Conservation (phyloP, 1,140 invertebrate genomes). For the Araneus ventricosus region DNA sequence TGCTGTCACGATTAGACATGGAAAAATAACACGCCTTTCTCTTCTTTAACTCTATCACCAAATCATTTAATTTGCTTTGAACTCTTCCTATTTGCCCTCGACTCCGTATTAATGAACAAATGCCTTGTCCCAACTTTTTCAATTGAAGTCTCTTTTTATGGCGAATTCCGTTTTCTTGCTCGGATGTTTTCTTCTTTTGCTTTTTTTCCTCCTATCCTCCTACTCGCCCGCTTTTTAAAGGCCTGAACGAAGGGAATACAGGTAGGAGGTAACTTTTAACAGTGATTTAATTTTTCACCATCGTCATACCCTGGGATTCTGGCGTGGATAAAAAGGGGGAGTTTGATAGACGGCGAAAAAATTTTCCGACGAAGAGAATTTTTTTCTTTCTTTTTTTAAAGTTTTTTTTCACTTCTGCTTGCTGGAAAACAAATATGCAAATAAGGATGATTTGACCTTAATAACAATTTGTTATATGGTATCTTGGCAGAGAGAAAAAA, state of each 20-base stretch:
- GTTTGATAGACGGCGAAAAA: slow-evolving; percentile 27
- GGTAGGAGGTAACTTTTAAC: slow-evolving; percentile 72
- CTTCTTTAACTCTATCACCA: slow-evolving; percentile 46
- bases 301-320: slow-evolving; percentile 40
- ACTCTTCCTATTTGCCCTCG: slow-evolving; percentile 23
- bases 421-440: slow-evolving; percentile 58
- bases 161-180: slow-evolving; percentile 31
- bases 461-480: slow-evolving; percentile 73
- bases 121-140: slow-evolving; percentile 68
- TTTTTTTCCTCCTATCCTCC: neutral
- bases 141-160: slow-evolving; percentile 36
- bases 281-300: slow-evolving; percentile 70
- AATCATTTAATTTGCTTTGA: slow-evolving; percentile 72
- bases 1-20: slow-evolving; percentile 66
- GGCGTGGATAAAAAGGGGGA: slow-evolving; percentile 17
- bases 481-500: slow-evolving; percentile 14
- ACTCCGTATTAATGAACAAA: slow-evolving; percentile 72
- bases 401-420: slow-evolving; percentile 3
- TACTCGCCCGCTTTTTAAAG: slow-evolving; percentile 51
- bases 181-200: neutral
- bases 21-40: slow-evolving; percentile 70
- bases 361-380: neutral
- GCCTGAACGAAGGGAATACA: slow-evolving; percentile 26
- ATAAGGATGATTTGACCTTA: slow-evolving; percentile 70
- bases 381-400: neutral